Percentiles rank a stretch among this genome's conserved stretches.
These are phyloP conservation scores for Agraylea sexmaculata DNA, from an alignment of 1,140 invertebrate species.

Conservation along the genomic window DNA sequence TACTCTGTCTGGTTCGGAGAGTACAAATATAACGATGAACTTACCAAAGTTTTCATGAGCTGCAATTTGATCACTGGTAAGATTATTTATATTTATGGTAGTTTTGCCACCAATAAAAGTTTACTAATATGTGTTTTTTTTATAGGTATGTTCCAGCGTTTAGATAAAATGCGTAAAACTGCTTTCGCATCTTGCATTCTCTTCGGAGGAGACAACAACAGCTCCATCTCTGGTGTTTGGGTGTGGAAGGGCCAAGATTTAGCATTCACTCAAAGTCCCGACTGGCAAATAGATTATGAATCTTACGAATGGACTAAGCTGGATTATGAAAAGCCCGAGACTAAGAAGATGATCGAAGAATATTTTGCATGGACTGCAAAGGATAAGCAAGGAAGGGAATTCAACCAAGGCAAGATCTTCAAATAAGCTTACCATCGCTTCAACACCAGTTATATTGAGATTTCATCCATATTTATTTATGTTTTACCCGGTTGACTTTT, in stretches of 20 bases:
- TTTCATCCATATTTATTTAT: too few species aligned
- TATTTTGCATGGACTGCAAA: conserved; percentile 87
- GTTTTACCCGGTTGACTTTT: too few species aligned
- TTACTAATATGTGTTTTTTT: conserved; percentile 12
- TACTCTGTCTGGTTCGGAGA: conserved; percentile 97
- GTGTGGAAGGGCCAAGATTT: conserved; percentile 92
- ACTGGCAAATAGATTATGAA: conserved; percentile 97
- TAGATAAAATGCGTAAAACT: conserved; percentile 96
- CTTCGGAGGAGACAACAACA: conserved; percentile 88
- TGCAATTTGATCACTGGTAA: conserved; percentile 85
- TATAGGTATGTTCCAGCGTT: conserved; percentile 84
- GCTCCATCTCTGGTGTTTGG: conserved; percentile 92
- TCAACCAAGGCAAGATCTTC: conserved; percentile 99
- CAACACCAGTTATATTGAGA: too few species aligned
- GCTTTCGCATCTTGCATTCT: conserved; percentile 89
- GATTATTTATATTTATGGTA: conserved; percentile 19
- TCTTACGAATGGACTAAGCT: conserved; percentile 94
- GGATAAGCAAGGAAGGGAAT: conserved; percentile 81
- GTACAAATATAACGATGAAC: conserved; percentile 93
- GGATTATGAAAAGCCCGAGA: conserved; percentile 67
- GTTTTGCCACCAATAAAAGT: conserved; percentile 5
- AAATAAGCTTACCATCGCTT: conserved; percentile 65
- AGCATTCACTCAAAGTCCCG: conserved; percentile 74
- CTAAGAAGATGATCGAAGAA: conserved; percentile 82
- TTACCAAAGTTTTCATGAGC: conserved; percentile 90